Evolutionary conservation across 2,113 vertebrate genomes (phyloP), one percentile per base, ranked within the genome.

Genomic region (Sylvia atricapilla): DNA sequence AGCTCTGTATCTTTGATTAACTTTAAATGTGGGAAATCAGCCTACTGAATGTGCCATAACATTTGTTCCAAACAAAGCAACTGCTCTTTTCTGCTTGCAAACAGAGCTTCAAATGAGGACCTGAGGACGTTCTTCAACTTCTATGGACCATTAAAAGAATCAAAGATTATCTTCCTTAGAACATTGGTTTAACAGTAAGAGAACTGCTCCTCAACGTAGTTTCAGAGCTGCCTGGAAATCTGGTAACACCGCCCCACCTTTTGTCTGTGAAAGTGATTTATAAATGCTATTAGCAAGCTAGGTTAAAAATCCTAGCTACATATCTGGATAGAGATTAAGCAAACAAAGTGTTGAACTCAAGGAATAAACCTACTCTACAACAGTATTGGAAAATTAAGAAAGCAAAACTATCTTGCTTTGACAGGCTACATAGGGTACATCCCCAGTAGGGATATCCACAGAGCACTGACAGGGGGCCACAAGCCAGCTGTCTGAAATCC

Each of bases 201-300:
- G 24, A 92, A 74, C 35, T 53, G 43, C 30, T 91, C 75, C 50
- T 82, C 41, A 67, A 73, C 59, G 20, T 13, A 47, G 52, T 27
- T 67, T 81, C 79, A 95, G 83, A 91, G 75, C n/a, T 86, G 68
- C 68, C 85, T 77, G 78, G 72, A 93, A 92, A 86, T 63, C 68
- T 66, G 31, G 56, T n/a, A 95, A 92, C 84, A 44, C 21, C 2
- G 19, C 44, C 31, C 59, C 64, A 90, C 84, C 52, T 93, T 84
- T 88, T 63, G 56, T 77, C 85, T 2, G 0, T 28, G 15, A 75
- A 88, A 88, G 44, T 47, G 52, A 94, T 96, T 92, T 90, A 81
- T 55, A 95, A 84, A 88, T 35, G 56, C 79, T 78, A 74, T 88
- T 81, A 92, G 24, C 1, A 5, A 88, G 70, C 17, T 59, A 75